A percentile compares a stretch with the other conserved stretches of the same genome.
Conservation (phyloP, 2,113 vertebrate species). For the Sardina pilchardus region DNA sequence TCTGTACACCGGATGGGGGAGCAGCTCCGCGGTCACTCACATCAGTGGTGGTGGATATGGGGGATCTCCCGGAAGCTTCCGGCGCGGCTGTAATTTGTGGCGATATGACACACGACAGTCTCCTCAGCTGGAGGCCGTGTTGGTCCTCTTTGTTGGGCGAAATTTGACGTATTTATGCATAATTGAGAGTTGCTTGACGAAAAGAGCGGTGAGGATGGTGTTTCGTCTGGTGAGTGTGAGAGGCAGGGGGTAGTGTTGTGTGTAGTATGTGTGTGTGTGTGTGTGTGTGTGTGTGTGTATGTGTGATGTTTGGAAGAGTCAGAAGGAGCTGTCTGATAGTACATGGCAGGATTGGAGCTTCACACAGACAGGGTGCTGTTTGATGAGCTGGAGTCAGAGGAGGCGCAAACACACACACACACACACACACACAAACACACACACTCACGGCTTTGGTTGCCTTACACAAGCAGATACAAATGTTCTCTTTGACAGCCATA, state of each 20-base stretch:
- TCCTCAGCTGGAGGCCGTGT: slow-evolving; percentile 64
- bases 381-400: slow-evolving; percentile 38
- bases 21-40: not conserved
- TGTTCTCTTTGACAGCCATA: not conserved
- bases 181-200: slow-evolving; percentile 65
- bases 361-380: slow-evolving; percentile 36
- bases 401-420: slow-evolving; percentile 27
- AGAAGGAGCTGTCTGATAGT: slow-evolving; percentile 17
- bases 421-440: slow-evolving; percentile 1
- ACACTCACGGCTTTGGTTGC: not conserved
- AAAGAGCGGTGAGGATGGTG: slow-evolving; percentile 43
- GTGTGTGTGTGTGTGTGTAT: not conserved
- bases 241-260: not conserved
- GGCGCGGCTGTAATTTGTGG: slow-evolving; percentile 46
- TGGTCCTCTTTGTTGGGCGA: slow-evolving; percentile 62
- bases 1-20: not conserved
- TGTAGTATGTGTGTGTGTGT: not conserved
- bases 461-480: not conserved
- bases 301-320: slow-evolving; percentile 14
- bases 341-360: slow-evolving; percentile 12
- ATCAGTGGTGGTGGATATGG: not conserved
- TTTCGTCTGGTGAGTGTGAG: not conserved
- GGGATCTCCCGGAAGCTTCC: slow-evolving; percentile 32
- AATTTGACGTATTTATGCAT: slow-evolving; percentile 67
- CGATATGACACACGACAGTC: slow-evolving; percentile 59